Conservation (phyloP, 2,888 invertebrate species). For the Neria commutata region DNA sequence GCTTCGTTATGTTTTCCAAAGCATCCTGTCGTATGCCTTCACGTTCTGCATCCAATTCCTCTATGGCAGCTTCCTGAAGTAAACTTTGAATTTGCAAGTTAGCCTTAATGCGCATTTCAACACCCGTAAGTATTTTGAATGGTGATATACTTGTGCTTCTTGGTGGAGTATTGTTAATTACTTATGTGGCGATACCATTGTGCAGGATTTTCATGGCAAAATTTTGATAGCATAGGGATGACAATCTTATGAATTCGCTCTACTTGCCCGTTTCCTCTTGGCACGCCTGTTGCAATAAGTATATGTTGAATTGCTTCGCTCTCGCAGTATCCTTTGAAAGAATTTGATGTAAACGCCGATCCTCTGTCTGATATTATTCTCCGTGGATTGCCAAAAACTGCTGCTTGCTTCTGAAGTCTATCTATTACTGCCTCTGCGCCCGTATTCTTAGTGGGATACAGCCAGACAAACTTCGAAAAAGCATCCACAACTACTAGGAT, state of each 20-base stretch:
- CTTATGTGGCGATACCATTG: conserved; percentile 43
- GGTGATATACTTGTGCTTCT: conserved; percentile 4
- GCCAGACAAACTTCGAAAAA: conserved; percentile 10
- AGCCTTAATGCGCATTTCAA: conserved; percentile 7
- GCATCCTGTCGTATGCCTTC: background rate
- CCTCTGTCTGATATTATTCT: background rate
- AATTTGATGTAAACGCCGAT: conserved; percentile 20
- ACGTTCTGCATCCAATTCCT: background rate
- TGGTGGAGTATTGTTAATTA: conserved; percentile 14
- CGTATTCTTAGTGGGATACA: background rate
- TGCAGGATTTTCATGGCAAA: conserved; percentile 42
- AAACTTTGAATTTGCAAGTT: background rate
- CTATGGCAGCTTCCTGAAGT: background rate
- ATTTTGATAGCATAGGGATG: conserved; percentile 47
- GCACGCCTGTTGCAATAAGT: conserved; percentile 44
- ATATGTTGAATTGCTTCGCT: conserved; percentile 41
- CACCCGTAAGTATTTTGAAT: conserved; percentile 12
- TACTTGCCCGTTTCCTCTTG: conserved; percentile 51
- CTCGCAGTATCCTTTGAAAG: conserved; percentile 46
- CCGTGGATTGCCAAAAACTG: background rate
- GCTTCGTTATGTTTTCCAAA: conserved; percentile 6
- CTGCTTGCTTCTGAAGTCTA: background rate
- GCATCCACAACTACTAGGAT: conserved; percentile 11
- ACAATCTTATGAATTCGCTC: conserved; percentile 45
- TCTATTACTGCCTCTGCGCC: background rate